Conservation (phyloP, 2,797 vertebrate genomes). For the Chloroceryle amazona region DNA sequence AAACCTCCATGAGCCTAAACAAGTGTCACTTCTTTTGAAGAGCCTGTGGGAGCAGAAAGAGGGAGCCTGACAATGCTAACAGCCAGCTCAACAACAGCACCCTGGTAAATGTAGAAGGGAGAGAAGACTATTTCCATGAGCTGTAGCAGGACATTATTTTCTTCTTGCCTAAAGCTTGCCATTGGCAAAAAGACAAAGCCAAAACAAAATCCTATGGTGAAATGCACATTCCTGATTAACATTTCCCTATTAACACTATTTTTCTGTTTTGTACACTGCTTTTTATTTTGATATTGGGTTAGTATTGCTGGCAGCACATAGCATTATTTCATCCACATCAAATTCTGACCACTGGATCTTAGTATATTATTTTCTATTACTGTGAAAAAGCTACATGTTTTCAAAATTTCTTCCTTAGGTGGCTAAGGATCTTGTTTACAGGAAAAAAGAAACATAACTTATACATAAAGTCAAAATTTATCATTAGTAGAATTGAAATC, state of each 20-base stretch:
- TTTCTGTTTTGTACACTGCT: background rate
- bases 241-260: background rate
- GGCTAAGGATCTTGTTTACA: background rate
- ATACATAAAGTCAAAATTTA: background rate
- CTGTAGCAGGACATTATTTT: background rate
- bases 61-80: background rate
- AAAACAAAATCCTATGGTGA: background rate
- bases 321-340: background rate
- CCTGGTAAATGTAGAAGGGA: background rate
- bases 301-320: background rate
- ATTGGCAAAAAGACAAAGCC: constrained; percentile 11
- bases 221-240: background rate
- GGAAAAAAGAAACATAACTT: background rate
- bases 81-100: background rate
- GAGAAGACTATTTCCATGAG: background rate
- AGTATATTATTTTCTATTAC: background rate
- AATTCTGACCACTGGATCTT: background rate
- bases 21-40: background rate
- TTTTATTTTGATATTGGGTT: background rate
- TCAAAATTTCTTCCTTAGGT: background rate
- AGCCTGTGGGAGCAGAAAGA: background rate
- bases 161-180: constrained; percentile 17
- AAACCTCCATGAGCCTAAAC: background rate
- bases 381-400: background rate
- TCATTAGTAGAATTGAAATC: background rate